Evolutionary conservation across 2,113 vertebrate species (phyloP).

Genomic region (Parotia lawesii): DNA sequence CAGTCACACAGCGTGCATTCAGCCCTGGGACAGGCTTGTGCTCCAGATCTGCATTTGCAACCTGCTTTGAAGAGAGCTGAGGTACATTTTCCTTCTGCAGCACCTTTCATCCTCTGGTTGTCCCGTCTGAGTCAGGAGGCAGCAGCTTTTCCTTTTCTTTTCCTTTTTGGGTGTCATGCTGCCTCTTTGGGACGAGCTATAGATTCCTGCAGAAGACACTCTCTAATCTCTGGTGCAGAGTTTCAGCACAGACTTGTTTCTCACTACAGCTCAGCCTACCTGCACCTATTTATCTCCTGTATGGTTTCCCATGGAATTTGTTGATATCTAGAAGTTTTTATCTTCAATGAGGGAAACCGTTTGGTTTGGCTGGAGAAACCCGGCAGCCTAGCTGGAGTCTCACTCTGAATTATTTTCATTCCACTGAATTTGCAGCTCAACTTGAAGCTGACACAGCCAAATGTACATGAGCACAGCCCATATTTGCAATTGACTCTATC

Average conservation of each 20-base stretch:
- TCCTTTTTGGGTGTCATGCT: neutral
- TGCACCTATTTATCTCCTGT: neutral
- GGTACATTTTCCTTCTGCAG: neutral
- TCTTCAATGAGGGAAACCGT: neutral
- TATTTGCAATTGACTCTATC: neutral
- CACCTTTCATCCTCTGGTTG: neutral
- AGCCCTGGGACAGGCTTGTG: neutral
- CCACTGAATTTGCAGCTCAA: neutral
- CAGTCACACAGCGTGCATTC: fast-evolving
- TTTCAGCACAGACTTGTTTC: neutral
- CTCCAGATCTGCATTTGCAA: neutral
- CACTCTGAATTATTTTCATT: neutral
- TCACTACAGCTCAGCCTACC: neutral
- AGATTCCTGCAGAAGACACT: neutral
- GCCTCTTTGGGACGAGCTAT: neutral
- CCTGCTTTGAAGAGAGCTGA: neutral
- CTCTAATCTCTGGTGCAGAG: neutral
- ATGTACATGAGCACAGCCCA: neutral
- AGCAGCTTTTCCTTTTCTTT: neutral
- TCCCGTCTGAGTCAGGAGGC: fast-evolving
- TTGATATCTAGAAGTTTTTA: neutral
- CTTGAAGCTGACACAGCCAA: neutral
- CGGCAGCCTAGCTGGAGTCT: neutral
- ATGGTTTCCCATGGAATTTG: neutral
- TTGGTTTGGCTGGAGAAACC: neutral